Conservation (phyloP, 2,113 vertebrate genomes). For the Hypomesus transpacificus region DNA sequence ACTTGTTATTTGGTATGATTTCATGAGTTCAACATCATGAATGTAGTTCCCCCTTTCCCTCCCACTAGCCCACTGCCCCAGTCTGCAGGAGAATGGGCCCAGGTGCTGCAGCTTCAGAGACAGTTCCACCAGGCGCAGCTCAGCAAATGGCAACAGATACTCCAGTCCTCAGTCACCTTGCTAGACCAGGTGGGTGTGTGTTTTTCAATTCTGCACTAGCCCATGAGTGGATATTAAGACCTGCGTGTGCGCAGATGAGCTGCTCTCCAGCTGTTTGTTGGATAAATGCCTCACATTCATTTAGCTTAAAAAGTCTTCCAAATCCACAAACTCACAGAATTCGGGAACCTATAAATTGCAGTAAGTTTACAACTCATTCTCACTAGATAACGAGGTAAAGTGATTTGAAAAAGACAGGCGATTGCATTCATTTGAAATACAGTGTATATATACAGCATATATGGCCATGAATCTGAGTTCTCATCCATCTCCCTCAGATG, state of each 20-base stretch:
- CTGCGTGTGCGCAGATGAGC: too few relatives aligned
- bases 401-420: too few relatives aligned
- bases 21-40: neutral
- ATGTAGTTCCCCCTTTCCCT: neutral
- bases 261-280: too few relatives aligned
- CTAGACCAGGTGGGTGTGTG: conserved; percentile 80
- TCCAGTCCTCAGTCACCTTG: conserved; percentile 82
- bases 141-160: conserved; percentile 85
- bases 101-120: conserved; percentile 84
- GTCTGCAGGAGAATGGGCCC: conserved; percentile 82
- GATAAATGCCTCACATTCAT: too few relatives aligned
- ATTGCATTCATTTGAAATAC: too few relatives aligned
- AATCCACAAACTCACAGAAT: too few relatives aligned
- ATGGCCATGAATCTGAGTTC: conserved; percentile 9
- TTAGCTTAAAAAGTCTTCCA: too few relatives aligned
- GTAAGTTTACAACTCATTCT: too few relatives aligned
- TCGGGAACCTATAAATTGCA: too few relatives aligned
- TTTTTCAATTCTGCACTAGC: neutral
- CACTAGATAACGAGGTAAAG: too few relatives aligned
- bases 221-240: too few relatives aligned
- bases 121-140: conserved; percentile 85
- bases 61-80: conserved; percentile 78
- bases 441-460: neutral
- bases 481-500: conserved; percentile 70
- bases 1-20: neutral